These are phyloP conservation scores for Pagrus major DNA, from an alignment of 2,113 vertebrate genomes.

Conservation along the genomic window DNA sequence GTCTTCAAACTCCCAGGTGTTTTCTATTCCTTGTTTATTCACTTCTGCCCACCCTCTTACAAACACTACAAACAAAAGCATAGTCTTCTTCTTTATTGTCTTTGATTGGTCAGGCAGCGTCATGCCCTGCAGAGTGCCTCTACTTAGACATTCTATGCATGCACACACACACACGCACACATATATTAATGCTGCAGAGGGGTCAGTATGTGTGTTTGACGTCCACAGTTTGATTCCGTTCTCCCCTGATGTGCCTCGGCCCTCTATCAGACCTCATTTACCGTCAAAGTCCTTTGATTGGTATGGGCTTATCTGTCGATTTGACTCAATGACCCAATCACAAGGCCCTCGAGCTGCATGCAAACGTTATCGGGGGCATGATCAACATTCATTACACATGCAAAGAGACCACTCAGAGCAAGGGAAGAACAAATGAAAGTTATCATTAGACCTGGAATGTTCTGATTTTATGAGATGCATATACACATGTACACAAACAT, in stretches of 20 bases:
- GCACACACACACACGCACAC: neutral
- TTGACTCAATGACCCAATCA: conserved; percentile 26
- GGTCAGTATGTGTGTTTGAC: conserved; percentile 5
- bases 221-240: neutral
- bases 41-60: neutral
- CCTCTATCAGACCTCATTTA: conserved; percentile 43
- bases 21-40: conserved; percentile 7
- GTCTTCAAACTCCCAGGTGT: neutral
- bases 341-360: neutral
- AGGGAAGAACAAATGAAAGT: neutral
- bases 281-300: neutral
- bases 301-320: neutral
- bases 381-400: neutral
- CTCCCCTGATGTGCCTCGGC: neutral
- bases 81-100: conserved; percentile 9
- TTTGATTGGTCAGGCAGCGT: conserved; percentile 36
- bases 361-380: conserved; percentile 3
- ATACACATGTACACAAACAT: neutral
- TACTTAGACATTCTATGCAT: neutral
- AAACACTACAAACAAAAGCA: conserved; percentile 23
- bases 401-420: neutral
- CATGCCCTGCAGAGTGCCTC: neutral
- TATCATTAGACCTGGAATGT: neutral
- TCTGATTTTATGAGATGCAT: neutral
- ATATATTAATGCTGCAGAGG: neutral